Evolutionary conservation across 2,888 invertebrate species (phyloP).

Genomic region (Nomada ruficornis): DNA sequence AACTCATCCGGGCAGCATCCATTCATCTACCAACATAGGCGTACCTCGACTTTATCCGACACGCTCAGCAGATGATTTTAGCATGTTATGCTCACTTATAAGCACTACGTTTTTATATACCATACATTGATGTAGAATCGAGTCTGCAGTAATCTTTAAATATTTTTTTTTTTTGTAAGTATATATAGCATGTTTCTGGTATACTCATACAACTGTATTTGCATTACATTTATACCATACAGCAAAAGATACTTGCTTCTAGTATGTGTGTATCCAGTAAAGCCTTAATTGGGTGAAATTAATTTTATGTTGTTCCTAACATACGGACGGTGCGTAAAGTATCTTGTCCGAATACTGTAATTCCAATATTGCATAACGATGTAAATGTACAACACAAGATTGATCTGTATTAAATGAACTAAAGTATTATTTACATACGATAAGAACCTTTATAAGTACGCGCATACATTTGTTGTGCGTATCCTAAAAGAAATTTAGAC

Average conservation of each 20-base stretch:
- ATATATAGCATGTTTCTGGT: constrained; percentile 31
- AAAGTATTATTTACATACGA: constrained; percentile 52
- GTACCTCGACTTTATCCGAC: constrained; percentile 83
- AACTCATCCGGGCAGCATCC: constrained; percentile 85
- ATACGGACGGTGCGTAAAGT: constrained; percentile 28
- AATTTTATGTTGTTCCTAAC: constrained; percentile 47
- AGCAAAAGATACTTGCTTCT: constrained; percentile 37
- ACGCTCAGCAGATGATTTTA: constrained; percentile 83
- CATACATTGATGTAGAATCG: constrained; percentile 58
- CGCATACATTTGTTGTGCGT: constrained; percentile 37
- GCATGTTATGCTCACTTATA: constrained; percentile 68
- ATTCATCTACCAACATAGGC: constrained; percentile 82
- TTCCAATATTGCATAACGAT: constrained; percentile 47
- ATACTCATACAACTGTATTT: constrained; percentile 47
- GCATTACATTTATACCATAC: constrained; percentile 46
- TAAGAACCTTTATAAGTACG: constrained; percentile 54
- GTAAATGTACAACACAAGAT: constrained; percentile 44
- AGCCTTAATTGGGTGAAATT: constrained; percentile 24
- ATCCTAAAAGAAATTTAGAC: constrained; percentile 35
- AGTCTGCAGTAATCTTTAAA: constrained; percentile 57
- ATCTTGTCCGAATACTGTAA: constrained; percentile 36
- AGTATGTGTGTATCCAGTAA: constrained; percentile 35
- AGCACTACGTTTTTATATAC: constrained; percentile 69
- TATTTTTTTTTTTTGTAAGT: constrained; percentile 32
- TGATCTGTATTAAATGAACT: constrained; percentile 41